Evolutionary conservation across 2,797 vertebrate genomes (phyloP).

Genomic region (Brachymystax lenok): DNA sequence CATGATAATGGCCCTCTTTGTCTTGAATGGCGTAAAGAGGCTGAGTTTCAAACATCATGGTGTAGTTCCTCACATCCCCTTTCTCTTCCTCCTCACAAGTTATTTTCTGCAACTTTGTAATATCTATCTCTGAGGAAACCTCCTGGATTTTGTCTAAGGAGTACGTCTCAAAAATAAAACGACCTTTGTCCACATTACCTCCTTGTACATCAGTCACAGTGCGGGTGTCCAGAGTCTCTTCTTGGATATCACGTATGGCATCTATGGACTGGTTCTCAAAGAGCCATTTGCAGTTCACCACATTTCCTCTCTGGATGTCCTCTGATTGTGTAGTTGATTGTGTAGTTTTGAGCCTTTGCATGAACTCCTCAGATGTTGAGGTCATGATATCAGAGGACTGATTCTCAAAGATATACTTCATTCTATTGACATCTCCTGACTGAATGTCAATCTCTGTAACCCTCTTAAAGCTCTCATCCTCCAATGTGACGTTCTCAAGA

Average conservation of each 20-base stretch:
- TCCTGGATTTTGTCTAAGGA: slow-evolving; percentile 88
- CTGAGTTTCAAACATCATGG: slow-evolving; percentile 92
- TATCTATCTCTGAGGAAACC: slow-evolving; percentile 66
- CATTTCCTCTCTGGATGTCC: slow-evolving; percentile 88
- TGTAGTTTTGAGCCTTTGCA: slow-evolving; percentile 81
- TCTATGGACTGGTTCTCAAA: slow-evolving; percentile 91
- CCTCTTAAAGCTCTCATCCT: slow-evolving; percentile 77
- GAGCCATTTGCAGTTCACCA: slow-evolving; percentile 86
- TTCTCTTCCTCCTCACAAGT: slow-evolving; percentile 78
- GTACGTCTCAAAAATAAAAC: slow-evolving; percentile 90
- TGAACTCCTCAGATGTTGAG: slow-evolving; percentile 82
- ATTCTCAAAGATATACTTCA: slow-evolving; percentile 91
- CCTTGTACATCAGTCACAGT: slow-evolving; percentile 85
- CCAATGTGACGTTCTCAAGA: slow-evolving; percentile 80
- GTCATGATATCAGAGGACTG: slow-evolving; percentile 85
- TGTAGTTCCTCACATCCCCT: slow-evolving; percentile 87
- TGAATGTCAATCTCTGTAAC: slow-evolving; percentile 84
- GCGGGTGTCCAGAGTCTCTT: slow-evolving; percentile 63
- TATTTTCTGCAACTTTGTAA: slow-evolving; percentile 67
- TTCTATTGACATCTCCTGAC: slow-evolving; percentile 87
- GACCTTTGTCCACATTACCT: slow-evolving; percentile 85
- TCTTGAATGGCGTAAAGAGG: slow-evolving; percentile 92
- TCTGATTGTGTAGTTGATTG: slow-evolving; percentile 62
- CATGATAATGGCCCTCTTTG: slow-evolving; percentile 87
- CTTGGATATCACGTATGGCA: slow-evolving; percentile 73